Conservation (phyloP, 2,888 invertebrate species). For the Phalera bucephala region DNA sequence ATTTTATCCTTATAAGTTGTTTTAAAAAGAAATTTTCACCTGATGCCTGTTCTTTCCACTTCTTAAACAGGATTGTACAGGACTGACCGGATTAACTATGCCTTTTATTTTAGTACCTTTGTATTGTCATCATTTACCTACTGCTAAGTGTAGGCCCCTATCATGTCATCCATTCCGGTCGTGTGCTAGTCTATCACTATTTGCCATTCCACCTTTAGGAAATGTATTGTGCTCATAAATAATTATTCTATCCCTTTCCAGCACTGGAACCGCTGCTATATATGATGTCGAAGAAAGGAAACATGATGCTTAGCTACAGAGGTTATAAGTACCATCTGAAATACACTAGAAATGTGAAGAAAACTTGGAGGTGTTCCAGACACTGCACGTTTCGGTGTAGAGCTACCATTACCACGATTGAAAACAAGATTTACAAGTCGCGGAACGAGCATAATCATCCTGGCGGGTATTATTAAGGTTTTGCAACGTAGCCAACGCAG, state of each 20-base stretch:
- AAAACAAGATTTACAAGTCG: slow-evolving; percentile 9
- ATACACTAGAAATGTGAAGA: slow-evolving; percentile 17
- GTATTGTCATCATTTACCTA: too few species aligned
- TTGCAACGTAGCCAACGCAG: too few species aligned
- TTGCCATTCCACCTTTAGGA: too few species aligned
- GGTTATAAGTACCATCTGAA: slow-evolving; percentile 26
- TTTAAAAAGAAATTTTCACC: too few species aligned
- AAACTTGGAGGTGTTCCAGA: slow-evolving; percentile 32
- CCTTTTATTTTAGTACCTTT: too few species aligned
- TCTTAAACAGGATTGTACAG: too few species aligned
- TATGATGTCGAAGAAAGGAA: slow-evolving; percentile 21
- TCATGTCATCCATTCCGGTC: too few species aligned
- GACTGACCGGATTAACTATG: too few species aligned
- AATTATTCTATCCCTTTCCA: slow-evolving; percentile 5
- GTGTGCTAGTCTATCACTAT: too few species aligned
- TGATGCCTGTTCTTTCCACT: too few species aligned
- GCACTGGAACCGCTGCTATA: slow-evolving; percentile 6
- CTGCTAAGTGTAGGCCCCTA: too few species aligned
- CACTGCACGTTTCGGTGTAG: slow-evolving; percentile 20
- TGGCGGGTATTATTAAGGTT: background rate
- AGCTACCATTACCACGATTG: slow-evolving; percentile 24
- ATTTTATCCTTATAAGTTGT: too few species aligned
- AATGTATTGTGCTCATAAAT: background rate
- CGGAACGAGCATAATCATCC: slow-evolving; percentile 12
- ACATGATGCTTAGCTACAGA: slow-evolving; percentile 19